phyloP scores from a whole-genome alignment of 2,888 invertebrate genomes.

The Xanthorhoe spadicearia region DNA sequence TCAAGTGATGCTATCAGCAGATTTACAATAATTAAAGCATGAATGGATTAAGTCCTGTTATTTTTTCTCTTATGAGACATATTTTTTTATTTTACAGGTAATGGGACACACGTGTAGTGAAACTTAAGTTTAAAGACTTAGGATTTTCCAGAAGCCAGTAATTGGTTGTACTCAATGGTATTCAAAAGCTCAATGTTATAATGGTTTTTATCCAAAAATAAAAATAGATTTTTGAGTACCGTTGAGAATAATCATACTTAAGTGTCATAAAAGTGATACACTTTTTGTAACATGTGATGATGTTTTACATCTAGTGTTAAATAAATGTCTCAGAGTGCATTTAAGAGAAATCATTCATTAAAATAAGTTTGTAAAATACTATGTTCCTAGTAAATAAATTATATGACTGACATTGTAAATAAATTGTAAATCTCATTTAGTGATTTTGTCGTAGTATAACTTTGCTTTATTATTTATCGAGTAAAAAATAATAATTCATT shows the following conservation, averaged over 20 bases:
- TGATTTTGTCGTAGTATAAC: conserved; percentile 26
- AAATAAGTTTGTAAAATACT: conserved; percentile 56
- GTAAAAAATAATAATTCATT: neutral
- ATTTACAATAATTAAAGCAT: too few relatives aligned
- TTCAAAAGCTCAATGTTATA: neutral
- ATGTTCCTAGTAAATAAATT: conserved; percentile 61
- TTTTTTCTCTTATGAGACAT: too few relatives aligned
- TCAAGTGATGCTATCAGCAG: too few relatives aligned
- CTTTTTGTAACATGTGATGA: neutral
- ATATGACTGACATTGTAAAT: conserved; percentile 61
- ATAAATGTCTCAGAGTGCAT: conserved; percentile 26
- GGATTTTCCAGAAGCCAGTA: neutral
- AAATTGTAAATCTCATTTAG: conserved; percentile 39
- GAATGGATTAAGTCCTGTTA: too few relatives aligned
- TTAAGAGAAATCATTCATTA: conserved; percentile 25
- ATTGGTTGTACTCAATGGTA: neutral
- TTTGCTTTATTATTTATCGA: conserved; percentile 7
- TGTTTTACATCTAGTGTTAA: neutral
- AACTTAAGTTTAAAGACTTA: neutral
- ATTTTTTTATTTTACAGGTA: conserved; percentile 68
- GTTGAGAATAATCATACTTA: neutral
- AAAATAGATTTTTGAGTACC: neutral
- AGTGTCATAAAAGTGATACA: neutral
- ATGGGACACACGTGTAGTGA: conserved; percentile 70
- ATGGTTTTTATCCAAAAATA: neutral